phyloP scores from a whole-genome alignment of 2,113 vertebrate species.

The Gnathonemus echidnorhynchus region DNA sequence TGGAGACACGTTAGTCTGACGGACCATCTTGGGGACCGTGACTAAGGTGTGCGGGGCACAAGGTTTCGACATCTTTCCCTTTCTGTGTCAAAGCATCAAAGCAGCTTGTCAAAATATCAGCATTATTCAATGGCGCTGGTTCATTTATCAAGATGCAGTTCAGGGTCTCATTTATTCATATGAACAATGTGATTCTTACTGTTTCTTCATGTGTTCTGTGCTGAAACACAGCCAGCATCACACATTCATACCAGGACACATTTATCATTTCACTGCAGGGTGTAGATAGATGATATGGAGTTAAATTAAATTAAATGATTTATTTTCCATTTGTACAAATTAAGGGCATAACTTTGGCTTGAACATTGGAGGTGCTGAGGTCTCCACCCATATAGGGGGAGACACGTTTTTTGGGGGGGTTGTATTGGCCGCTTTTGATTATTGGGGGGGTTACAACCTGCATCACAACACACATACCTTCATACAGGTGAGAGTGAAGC shows the following conservation, averaged over 20 bases:
- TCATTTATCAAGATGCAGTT: neutral
- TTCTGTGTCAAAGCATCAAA: neutral
- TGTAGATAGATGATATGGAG: neutral
- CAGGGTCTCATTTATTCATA: neutral
- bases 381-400: too few species aligned
- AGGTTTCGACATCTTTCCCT: slow-evolving; percentile 13
- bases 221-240: neutral
- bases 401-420: too few species aligned
- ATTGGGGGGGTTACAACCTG: neutral
- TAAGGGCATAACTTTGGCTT: too few species aligned
- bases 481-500: neutral
- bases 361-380: too few species aligned
- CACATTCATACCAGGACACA: neutral
- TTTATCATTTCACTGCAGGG: neutral
- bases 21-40: neutral
- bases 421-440: too few species aligned
- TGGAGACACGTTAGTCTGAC: slow-evolving; percentile 17
- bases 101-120: slow-evolving; percentile 1
- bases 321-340: neutral
- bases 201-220: neutral
- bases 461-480: neutral
- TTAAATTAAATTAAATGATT: neutral
- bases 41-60: neutral
- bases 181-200: neutral
- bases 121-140: neutral